A percentile compares a stretch with the other conserved stretches of the same genome.
Conservation (phyloP, 37 sponge, comb jelly and placozoan species). For the Axinella damicornis region DNA sequence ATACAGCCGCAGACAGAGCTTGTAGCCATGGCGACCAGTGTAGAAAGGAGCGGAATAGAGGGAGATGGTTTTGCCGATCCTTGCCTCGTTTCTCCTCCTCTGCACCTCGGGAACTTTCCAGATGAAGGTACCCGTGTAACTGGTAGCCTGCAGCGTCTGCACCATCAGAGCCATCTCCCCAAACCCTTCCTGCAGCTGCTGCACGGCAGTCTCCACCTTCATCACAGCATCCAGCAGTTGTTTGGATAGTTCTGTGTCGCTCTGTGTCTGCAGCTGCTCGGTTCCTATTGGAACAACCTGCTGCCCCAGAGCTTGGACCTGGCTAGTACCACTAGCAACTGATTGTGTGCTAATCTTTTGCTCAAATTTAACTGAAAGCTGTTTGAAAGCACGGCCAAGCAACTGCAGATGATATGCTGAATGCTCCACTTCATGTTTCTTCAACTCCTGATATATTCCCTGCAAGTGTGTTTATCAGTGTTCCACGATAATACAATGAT, state of each 20-base stretch:
- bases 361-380: not conserved
- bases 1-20: conserved; percentile 83
- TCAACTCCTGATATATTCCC: conserved; percentile 34
- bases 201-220: conserved; percentile 41
- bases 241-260: not conserved
- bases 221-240: conserved; percentile 29
- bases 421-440: conserved; percentile 28
- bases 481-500: not conserved
- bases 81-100: conserved; percentile 75
- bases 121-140: conserved; percentile 71
- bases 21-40: conserved; percentile 85
- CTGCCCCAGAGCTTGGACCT: not conserved
- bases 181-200: conserved; percentile 64
- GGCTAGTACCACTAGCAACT: too few relatives aligned
- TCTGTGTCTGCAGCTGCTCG: not conserved
- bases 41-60: conserved; percentile 90
- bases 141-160: conserved; percentile 79
- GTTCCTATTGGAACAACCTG: conserved; percentile 11
- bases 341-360: not conserved
- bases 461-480: not conserved
- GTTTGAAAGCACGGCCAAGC: not conserved
- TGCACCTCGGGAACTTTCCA: conserved; percentile 88
- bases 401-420: conserved; percentile 19
- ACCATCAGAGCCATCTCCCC: conserved; percentile 64
- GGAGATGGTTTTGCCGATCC: conserved; percentile 70